Base-by-base conservation (phyloP, 2,888 invertebrate genomes). In the Nebria salina region DNA sequence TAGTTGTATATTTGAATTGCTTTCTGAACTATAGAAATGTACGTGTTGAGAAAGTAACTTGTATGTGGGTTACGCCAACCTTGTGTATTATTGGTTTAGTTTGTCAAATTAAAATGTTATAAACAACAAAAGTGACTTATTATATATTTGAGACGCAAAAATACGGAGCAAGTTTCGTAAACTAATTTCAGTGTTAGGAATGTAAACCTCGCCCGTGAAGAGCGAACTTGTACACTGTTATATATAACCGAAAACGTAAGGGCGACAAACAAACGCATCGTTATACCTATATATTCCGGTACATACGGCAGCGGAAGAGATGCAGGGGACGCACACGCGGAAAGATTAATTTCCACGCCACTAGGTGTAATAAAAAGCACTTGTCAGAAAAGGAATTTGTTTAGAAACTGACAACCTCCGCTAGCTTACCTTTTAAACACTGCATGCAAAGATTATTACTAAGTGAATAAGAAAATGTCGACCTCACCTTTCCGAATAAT, bases 341-440 rank as follows among this genome's bases (percentile, higher is more conserved):
- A 73, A 80, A 75, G 75, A 80, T 80, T 80, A 80, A 80, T 80
- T 80, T 80, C 80, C 80, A 68, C 75, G 75, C 80, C 75, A 80
- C 80, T 80, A 80, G 70, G 75, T 80, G 80, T 80, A 80, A 80
- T 80, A 75, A 80, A 80, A 80, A 80, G 80, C 80, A 80, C 80
- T 80, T 80, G 80, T 75, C 80, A 80, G 80, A 80, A 75, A 80
- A 75, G 80, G 80, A 80, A 80, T 80, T 75, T 80, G 80, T 80
- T 80, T 75, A 75, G 80, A 64, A 68, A 75, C 72, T 77, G 64
- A 26, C 77, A 41, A 54, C 54, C 54, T 54, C 5, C 34, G 74
- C 68, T 43, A n/a, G 9, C 20, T 41, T 41, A n/a, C 11, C 73
- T 73, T 73, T 68, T 73, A 43, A 75, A 72, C 75, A 80, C 80